These are phyloP conservation scores for Tonatia bakeri DNA, from an alignment of 2,113 vertebrate genomes.

Conservation along the genomic window DNA sequence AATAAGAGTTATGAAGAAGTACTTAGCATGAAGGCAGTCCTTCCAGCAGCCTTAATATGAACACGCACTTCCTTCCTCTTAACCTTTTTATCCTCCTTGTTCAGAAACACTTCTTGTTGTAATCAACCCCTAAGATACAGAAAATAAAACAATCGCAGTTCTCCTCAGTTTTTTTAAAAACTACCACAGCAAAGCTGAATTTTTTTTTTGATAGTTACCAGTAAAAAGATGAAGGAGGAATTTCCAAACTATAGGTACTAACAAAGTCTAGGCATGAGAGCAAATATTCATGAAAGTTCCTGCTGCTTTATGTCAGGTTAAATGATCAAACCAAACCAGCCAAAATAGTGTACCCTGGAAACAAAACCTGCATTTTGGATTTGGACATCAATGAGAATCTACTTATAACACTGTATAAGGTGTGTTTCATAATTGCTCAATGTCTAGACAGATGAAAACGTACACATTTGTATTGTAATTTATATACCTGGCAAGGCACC, in stretches of 20 bases:
- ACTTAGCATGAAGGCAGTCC: slow-evolving; percentile 39
- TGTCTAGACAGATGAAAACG: background rate
- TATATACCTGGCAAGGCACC: background rate
- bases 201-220: background rate
- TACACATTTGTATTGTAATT: background rate
- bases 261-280: background rate
- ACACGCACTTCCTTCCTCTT: slow-evolving; percentile 40
- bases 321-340: background rate
- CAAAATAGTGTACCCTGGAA: background rate
- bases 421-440: background rate
- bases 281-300: background rate
- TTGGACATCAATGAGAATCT: background rate
- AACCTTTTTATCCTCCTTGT: slow-evolving; percentile 31
- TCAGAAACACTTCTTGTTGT: slow-evolving; percentile 21
- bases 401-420: background rate
- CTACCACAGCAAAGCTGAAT: background rate
- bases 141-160: slow-evolving; percentile 11
- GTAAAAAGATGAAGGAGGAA: background rate
- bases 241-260: background rate
- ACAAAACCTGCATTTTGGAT: background rate
- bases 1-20: slow-evolving; percentile 29
- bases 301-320: background rate
- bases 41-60: slow-evolving; percentile 32
- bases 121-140: slow-evolving; percentile 39
- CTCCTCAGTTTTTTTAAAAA: background rate